These are phyloP conservation scores for Muscicapa comitata DNA, from an alignment of 2,797 vertebrate species.

Conservation along the genomic window DNA sequence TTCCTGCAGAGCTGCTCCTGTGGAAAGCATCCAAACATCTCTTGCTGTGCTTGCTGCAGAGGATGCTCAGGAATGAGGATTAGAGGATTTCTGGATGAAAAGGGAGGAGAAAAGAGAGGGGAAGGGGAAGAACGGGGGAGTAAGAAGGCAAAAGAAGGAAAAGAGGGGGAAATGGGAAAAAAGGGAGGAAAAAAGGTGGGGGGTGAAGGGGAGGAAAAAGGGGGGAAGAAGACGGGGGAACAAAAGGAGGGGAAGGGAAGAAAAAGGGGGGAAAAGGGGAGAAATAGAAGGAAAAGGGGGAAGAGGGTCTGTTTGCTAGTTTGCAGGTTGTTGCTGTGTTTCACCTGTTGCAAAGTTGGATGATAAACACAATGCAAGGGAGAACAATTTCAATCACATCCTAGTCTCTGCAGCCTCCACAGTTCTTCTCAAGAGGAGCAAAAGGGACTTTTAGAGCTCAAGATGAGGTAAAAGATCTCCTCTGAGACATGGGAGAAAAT, in stretches of 20 bases:
- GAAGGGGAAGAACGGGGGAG: background rate
- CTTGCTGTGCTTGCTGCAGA: background rate
- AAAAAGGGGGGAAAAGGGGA: background rate
- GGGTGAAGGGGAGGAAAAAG: background rate
- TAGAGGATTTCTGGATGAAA: background rate
- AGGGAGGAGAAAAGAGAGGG: background rate
- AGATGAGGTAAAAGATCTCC: background rate
- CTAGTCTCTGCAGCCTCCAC: background rate
- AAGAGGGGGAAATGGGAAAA: too few species aligned
- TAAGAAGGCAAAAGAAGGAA: too few species aligned
- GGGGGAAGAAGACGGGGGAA: background rate
- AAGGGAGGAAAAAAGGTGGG: accelerated
- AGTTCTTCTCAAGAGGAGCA: background rate
- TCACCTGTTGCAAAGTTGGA: background rate
- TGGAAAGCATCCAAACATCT: background rate
- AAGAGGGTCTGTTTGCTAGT: background rate
- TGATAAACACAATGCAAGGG: background rate
- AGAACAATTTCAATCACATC: background rate
- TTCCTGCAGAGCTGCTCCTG: background rate
- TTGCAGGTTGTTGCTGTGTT: background rate
- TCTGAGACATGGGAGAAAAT: background rate
- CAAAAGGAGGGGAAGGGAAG: too few species aligned
- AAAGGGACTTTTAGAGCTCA: background rate
- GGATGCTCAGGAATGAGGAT: background rate
- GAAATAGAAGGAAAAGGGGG: background rate